Evolutionary conservation across 2,797 vertebrate genomes (phyloP).

Genomic region (Paguma larvata): DNA sequence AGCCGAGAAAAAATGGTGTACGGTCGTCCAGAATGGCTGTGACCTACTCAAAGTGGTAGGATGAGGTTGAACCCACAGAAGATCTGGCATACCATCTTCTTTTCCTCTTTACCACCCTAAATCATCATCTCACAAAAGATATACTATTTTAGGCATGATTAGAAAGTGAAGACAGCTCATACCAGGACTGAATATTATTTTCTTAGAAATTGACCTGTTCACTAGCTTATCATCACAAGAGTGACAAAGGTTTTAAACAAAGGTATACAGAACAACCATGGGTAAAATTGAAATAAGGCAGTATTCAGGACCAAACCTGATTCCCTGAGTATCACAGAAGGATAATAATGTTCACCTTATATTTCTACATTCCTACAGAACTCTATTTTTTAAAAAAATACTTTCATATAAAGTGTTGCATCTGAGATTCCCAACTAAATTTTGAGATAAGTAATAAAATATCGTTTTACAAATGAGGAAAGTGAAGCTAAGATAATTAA

Average conservation of each 20-base stretch:
- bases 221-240: background rate
- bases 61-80: background rate
- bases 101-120: conserved; percentile 30
- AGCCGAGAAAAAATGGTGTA: conserved; percentile 1
- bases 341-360: background rate
- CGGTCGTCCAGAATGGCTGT: background rate
- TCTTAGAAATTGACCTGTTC: conserved; percentile 2
- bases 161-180: background rate
- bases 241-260: background rate
- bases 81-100: conserved; percentile 18
- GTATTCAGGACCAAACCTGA: conserved; percentile 8
- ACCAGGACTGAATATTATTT: background rate
- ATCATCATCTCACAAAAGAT: conserved; percentile 22
- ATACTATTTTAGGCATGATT: conserved; percentile 11
- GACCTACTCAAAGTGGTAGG: background rate
- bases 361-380: conserved; percentile 2
- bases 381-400: conserved; percentile 32
- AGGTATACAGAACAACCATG: background rate
- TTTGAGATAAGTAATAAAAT: conserved; percentile 20
- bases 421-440: background rate
- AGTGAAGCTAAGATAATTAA: conserved; percentile 48
- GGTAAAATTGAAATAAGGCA: conserved; percentile 21
- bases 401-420: background rate
- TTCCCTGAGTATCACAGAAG: background rate
- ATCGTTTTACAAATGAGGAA: conserved; percentile 30